Base-by-base conservation (phyloP, 2,113 vertebrate genomes). In the Labeo rohita region DNA sequence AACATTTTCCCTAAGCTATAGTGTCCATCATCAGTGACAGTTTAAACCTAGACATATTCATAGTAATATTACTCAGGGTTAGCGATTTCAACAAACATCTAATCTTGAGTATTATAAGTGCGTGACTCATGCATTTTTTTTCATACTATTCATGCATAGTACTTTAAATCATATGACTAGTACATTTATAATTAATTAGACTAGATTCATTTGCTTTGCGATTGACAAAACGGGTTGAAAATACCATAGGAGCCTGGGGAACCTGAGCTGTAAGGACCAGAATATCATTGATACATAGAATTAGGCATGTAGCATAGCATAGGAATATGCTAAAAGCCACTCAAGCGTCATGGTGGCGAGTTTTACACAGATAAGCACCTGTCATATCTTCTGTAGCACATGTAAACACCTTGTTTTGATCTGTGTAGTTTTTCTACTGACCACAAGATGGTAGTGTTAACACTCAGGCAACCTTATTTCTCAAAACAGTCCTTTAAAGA, bases 381-480 rank as follows among this genome's bases (percentile, higher is more conserved):
- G 21, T 63, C 39, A n/a, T 15, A 8, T 66, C n/a, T 50, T 36
- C 13, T 34, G 18, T 16, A 54, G 5, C 39, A 39, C 39, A 39
- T 39, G 39, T 59, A 59, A 59, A 21, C 54, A 56, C 63, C 47
- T 39, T 8, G 1, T 11, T 63, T n/a, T 16, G 5, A 23, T 54
- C 16, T 13, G 10, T 16, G 68, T 50, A 82, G 4, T 80, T 78
- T 39, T 63, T 15, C 7, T 11, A 23, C 10, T 13, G 45, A 87
- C 43, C 86, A 86, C 79, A 82, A 84, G 88, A 75, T 84, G 88
- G 85, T 15, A 76, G 81, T 75, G 28, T 73, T 16, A 56, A 78
- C 61, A 45, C 86, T 72, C 15, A 2, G n/a, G 54, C 43, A 21
- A 43, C 9, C 43, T 10, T 10, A 8, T 65, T 80, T 65, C 7